phyloP scores from a whole-genome alignment of 2,113 vertebrate species.

The Seriola quinqueradiata region DNA sequence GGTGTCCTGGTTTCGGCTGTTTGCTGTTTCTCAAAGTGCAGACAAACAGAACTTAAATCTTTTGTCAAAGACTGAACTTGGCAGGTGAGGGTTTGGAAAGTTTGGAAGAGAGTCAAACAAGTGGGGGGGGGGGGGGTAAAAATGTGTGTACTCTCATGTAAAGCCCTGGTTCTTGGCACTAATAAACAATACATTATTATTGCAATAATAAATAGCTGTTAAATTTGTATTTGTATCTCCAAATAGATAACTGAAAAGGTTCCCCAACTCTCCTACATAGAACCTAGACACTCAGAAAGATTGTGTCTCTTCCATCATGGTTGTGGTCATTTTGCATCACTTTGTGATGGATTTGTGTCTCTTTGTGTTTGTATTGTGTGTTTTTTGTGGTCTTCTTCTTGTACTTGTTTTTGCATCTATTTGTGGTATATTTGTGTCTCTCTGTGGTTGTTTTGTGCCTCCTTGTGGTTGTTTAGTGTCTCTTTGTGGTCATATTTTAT shows the following conservation, averaged over 20 bases:
- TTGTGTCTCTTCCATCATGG: not conserved
- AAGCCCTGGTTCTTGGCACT: not conserved
- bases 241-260: not conserved
- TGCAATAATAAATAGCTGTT: not conserved
- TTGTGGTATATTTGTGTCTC: not conserved
- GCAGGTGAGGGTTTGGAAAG: not conserved
- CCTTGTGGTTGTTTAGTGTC: not conserved
- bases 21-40: constrained; percentile 28
- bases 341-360: not conserved
- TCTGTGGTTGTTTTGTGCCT: not conserved
- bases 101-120: not conserved
- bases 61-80: constrained; percentile 22
- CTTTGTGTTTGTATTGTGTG: not conserved
- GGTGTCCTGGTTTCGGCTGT: constrained; percentile 48
- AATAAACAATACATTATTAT: not conserved
- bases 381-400: not conserved
- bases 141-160: not conserved
- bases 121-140: not conserved
- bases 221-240: too few relatives aligned
- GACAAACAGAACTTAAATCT: constrained; percentile 3
- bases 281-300: too few relatives aligned
- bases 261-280: too few relatives aligned
- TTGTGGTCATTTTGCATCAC: not conserved
- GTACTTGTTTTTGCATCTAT: too few relatives aligned
- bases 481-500: not conserved